Evolutionary conservation across 2,113 vertebrate genomes (phyloP).

Genomic region (Seriola aureovittata): DNA sequence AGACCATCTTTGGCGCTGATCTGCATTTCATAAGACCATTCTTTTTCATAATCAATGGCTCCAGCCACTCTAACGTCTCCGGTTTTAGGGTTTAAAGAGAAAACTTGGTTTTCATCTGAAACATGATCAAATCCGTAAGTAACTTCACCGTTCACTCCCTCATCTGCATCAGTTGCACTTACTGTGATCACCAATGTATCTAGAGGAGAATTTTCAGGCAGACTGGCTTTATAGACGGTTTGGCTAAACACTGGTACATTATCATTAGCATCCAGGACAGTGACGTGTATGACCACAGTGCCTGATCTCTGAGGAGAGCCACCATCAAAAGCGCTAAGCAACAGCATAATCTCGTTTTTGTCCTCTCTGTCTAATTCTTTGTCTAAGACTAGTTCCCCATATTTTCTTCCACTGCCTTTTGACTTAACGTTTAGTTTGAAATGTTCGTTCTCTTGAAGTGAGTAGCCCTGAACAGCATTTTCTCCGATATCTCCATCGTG

Average conservation of each 20-base stretch:
- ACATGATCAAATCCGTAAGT: constrained; percentile 78
- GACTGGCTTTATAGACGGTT: constrained; percentile 59
- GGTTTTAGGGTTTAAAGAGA: constrained; percentile 74
- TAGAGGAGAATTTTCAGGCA: constrained; percentile 66
- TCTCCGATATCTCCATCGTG: too few relatives aligned
- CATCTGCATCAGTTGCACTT: constrained; percentile 84
- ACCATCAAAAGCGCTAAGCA: constrained; percentile 73
- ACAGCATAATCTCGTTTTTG: constrained; percentile 5
- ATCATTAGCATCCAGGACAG: constrained; percentile 79
- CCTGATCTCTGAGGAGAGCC: constrained; percentile 76
- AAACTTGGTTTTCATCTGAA: constrained; percentile 67
- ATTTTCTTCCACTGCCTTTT: too few relatives aligned
- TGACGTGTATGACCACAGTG: constrained; percentile 67
- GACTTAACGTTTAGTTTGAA: too few relatives aligned
- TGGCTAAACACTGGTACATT: constrained; percentile 78
- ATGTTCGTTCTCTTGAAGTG: too few relatives aligned
- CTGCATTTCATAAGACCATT: constrained; percentile 79
- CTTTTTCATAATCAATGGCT: constrained; percentile 82
- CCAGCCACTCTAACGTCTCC: constrained; percentile 78
- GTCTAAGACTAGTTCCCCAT: too few relatives aligned
- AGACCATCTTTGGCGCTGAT: constrained; percentile 82
- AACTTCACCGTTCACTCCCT: constrained; percentile 78
- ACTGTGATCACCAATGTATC: constrained; percentile 67
- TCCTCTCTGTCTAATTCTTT: too few relatives aligned
- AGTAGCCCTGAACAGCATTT: too few relatives aligned